Conservation (phyloP, 2,113 vertebrate species). For the Vidua chalybeata region DNA sequence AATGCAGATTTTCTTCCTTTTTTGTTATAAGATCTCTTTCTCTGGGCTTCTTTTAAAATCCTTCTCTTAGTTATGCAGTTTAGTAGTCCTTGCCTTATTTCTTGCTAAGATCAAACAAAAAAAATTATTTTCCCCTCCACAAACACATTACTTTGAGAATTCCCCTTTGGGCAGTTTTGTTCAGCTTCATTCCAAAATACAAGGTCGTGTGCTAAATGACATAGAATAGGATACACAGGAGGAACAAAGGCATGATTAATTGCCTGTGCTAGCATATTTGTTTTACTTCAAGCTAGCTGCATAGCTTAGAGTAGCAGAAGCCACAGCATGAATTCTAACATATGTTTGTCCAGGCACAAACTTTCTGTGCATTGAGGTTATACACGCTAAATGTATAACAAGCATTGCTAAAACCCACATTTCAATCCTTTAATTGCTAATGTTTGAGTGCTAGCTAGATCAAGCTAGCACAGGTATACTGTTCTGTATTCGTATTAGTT, state of each 20-base stretch:
- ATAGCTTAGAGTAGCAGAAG: neutral
- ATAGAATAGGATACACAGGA: neutral
- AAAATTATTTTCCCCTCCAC: neutral
- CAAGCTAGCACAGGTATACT: neutral
- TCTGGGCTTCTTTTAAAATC: neutral
- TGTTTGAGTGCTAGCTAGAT: neutral
- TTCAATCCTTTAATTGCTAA: neutral
- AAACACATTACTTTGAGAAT: neutral
- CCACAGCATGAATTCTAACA: neutral
- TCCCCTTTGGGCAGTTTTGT: neutral
- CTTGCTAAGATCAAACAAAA: neutral
- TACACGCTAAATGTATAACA: neutral
- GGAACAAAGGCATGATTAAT: conserved; percentile 47
- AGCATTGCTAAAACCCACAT: neutral
- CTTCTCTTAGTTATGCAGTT: neutral
- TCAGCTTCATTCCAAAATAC: conserved; percentile 2
- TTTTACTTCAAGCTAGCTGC: neutral
- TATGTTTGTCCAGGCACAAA: neutral
- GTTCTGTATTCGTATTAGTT: neutral
- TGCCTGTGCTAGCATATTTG: neutral
- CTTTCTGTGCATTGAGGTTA: neutral
- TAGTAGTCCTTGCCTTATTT: neutral
- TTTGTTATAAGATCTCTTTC: neutral
- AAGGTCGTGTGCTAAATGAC: neutral
- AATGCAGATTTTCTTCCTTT: neutral